phyloP scores from a whole-genome alignment of 2,888 invertebrate species.

The Hydrotaea diabolus region DNA sequence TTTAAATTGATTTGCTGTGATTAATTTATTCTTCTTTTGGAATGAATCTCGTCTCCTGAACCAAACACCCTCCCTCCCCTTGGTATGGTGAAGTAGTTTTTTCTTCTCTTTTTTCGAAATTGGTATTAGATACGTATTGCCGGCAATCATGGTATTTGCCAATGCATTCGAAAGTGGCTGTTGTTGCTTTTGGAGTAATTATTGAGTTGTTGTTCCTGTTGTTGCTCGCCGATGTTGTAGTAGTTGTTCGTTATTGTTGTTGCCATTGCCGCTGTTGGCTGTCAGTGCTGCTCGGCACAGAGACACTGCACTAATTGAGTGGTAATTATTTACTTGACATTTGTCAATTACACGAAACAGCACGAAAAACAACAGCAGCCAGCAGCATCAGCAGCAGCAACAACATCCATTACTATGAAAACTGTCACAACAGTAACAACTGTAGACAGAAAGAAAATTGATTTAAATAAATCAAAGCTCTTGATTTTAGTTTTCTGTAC shows the following conservation, averaged over 20 bases:
- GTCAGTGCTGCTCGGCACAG: constrained; percentile 8
- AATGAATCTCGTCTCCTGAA: background rate
- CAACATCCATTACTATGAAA: constrained; percentile 1
- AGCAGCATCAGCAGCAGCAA: constrained; percentile 11
- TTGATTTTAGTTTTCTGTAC: background rate
- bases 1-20: constrained; percentile 67
- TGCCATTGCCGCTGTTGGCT: constrained; percentile 45
- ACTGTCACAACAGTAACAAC: constrained; percentile 6
- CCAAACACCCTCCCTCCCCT: background rate
- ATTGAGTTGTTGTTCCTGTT: constrained; percentile 36
- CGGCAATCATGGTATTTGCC: constrained; percentile 33
- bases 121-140: constrained; percentile 38
- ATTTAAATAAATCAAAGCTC: constrained; percentile 44
- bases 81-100: constrained; percentile 16
- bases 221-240: background rate
- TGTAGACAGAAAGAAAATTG: constrained; percentile 44
- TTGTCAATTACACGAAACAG: constrained; percentile 60
- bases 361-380: constrained; percentile 5
- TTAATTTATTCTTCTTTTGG: constrained; percentile 63
- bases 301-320: constrained; percentile 67
- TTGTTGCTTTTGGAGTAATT: constrained; percentile 50
- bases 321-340: constrained; percentile 67
- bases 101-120: constrained; percentile 25
- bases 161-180: constrained; percentile 60
- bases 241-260: background rate